phyloP scores from a whole-genome alignment of 2,797 vertebrate genomes.

The Bradypus variegatus region DNA sequence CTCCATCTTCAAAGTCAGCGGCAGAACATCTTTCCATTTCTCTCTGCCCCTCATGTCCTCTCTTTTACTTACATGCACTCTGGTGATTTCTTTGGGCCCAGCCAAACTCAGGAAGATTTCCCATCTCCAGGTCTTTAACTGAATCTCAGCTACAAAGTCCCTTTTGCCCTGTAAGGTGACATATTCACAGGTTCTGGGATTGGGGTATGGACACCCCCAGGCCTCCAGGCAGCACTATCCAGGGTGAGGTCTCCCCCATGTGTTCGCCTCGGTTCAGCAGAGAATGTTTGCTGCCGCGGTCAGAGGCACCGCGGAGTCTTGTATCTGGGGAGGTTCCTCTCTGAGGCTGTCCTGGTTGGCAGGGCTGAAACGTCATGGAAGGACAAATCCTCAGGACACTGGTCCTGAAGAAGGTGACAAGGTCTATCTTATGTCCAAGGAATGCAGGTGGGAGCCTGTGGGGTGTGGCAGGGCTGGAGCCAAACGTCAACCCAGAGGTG shows the following conservation, averaged over 20 bases:
- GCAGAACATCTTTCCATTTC: fast-evolving
- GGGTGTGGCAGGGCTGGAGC: not conserved
- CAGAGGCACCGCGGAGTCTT: not conserved
- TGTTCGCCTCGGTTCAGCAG: not conserved
- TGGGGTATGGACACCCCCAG: not conserved
- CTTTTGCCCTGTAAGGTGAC: not conserved
- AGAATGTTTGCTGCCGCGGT: not conserved
- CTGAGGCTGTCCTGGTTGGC: not conserved
- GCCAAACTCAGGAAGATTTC: not conserved
- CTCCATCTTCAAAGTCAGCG: not conserved
- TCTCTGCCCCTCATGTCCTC: not conserved
- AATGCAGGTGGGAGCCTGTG: not conserved
- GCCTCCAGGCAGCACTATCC: not conserved
- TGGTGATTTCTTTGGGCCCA: too few species aligned
- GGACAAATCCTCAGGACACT: not conserved
- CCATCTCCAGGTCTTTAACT: not conserved
- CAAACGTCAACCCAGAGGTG: not conserved
- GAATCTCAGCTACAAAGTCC: not conserved
- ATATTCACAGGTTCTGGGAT: not conserved
- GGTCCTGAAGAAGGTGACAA: not conserved
- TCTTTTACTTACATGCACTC: not conserved
- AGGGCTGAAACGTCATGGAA: not conserved
- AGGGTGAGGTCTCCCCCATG: not conserved
- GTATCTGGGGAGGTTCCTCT: not conserved
- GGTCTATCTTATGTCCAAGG: not conserved